Base-by-base conservation (phyloP, 1,140 invertebrate genomes). In the Cardiocondyla obscurior region DNA sequence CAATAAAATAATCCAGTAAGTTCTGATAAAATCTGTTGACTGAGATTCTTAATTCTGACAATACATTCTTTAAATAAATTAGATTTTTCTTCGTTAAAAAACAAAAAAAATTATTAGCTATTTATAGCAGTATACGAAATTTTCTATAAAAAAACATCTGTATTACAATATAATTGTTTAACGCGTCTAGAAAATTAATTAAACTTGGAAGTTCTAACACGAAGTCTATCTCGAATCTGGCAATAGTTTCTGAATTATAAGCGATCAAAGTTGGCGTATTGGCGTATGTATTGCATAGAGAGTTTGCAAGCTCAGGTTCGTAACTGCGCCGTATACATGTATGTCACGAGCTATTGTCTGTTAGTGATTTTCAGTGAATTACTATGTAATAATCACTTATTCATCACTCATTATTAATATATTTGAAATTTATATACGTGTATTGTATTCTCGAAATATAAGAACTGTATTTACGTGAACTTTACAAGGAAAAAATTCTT, bases 241-340 rank as follows among this genome's bases (percentile, higher is more conserved):
- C 19, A 39, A 62, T 4, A 62, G 33, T 62, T 62, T 42, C 19
- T 5, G 19, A 62, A 12, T 42, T 62, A 62, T 62, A 42, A 16
- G 58, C 33, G 58, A 62, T 62, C 58, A 42, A 62, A 62, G 58
- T 62, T 62, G 12, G 33, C 33, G 19, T 28, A 57, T 62, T 62
- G 12, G 33, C 33, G 19, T 28, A 57, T 57, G 25, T 62, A 42
- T 22, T 62, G 58, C 33, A n/a, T 42, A 39, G 12, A 39, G 12
- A 62, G 33, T 22, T 62, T 62, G 58, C 3, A 22, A 4, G 22
- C 33, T 62, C 58, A 6, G 33, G 10, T 12, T 0, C 19, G 8
- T 25, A 62, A 62, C 33, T 39, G 39, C 7, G 5, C 44, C 16
- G 4, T 22, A 10, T 39, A 62, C 19, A 39, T 22, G 4, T 36